Base-by-base conservation (phyloP, 2,888 invertebrate genomes). In the Schizotus pectinicornis region DNA sequence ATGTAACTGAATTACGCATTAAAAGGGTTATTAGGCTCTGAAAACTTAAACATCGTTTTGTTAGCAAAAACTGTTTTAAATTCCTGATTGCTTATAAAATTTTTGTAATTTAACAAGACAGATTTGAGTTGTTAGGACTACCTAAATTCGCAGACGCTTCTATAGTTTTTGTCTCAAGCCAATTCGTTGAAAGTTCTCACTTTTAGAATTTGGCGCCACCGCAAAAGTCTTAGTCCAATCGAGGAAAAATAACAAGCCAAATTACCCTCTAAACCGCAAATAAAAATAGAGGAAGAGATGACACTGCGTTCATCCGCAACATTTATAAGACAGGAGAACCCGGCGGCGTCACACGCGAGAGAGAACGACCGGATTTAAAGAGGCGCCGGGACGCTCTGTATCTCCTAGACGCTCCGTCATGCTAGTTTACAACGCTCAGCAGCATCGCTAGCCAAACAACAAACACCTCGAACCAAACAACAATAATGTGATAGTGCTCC, bases 381-480 rank as follows among this genome's bases (percentile, higher is more conserved):
- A 58, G 59, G 39, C 59, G 59, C 47, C 55, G 53, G 34, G 54
- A 54, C 59, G 52, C 62, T 47, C 56, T 52, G 46, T 57, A 57
- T 51, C 57, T 56, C 43, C 41, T 35, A 47, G 41, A 53, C 53
- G 38, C 53, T 48, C 56, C 45, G 50, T 35, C 43, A 50, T 38
- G 52, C 51, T 46, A 31, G 42, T 36, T 12, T 46, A 39, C 35
- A 34, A 2, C 22, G 22, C 3, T 2, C 11, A 12, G 7, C 39
- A n/a, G 39, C 13, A 8, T 3, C 12, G 8, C 12, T 39, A 8
- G 12, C 11, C n/a, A 12, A 12, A 39, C n/a, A 13, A 39, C n/a
- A 39, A n/a, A 39, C 9, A 11, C 8, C 7, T 38, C 53, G 46
- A n/a, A 37, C 37, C 45, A 46, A 54, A 41, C 14, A 38, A 14